Conservation (phyloP, 2,797 vertebrate genomes). For the Aulostomus chinensis region DNA sequence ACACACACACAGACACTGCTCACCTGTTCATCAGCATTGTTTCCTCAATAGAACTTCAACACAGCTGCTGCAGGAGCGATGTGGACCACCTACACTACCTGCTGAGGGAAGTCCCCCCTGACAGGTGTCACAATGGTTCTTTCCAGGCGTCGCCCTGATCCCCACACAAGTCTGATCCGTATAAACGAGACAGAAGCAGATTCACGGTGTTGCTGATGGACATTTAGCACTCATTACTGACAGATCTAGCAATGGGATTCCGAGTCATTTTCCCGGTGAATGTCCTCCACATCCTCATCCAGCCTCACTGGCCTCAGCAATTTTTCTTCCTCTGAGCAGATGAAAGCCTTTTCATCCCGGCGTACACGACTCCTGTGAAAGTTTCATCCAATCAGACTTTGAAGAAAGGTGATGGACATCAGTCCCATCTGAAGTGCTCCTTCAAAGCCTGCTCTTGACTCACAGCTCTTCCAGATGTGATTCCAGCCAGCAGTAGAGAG, state of each 20-base stretch:
- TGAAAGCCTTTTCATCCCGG: constrained; percentile 21
- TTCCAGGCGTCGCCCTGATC: too few species aligned
- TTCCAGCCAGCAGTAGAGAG: constrained; percentile 16
- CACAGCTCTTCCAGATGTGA: constrained; percentile 36
- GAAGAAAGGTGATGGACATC: constrained; percentile 40
- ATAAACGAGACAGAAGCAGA: too few species aligned
- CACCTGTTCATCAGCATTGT: too few species aligned
- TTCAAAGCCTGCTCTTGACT: constrained; percentile 36
- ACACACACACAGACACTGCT: too few species aligned
- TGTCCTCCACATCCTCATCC: constrained; percentile 17
- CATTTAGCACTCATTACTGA: too few species aligned
- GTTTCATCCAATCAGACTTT: constrained; percentile 44
- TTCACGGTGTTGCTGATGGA: too few species aligned
- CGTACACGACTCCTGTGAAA: neutral
- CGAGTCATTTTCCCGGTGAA: constrained; percentile 8
- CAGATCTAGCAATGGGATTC: neutral
- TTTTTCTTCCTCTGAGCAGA: constrained; percentile 7
- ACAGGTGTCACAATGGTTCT: too few species aligned
- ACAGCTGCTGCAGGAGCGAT: too few species aligned
- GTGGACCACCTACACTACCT: too few species aligned
- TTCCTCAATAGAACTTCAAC: too few species aligned
- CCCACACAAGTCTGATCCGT: too few species aligned
- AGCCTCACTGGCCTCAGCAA: constrained; percentile 4
- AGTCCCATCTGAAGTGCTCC: constrained; percentile 27
- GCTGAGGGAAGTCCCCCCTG: too few species aligned